Base-by-base conservation (phyloP, 64 coral and sea anemone genomes). In the Hydrozoanthus tunicans region DNA sequence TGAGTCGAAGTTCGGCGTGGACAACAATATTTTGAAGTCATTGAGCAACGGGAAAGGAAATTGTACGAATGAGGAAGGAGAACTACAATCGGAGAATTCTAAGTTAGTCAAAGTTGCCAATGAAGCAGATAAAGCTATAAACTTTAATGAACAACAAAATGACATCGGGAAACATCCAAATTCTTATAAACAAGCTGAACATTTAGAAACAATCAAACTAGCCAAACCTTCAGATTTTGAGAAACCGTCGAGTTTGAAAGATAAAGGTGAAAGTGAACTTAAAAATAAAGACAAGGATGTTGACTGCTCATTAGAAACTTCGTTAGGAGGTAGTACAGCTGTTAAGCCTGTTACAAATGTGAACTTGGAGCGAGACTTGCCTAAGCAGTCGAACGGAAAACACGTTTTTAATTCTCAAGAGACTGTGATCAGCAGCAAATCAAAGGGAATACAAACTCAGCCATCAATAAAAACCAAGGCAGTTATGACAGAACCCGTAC, bases 391-490 rank as follows among this genome's bases (percentile, higher is more conserved):
- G 58, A 88, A 88, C 74, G 57, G 68, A 43, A 88, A 88, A 25
- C 6, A 13, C 13, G 23, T 74, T 73, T 52, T 55, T 58, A 74
- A 25, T 78, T 70, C 71, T 5, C 83, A 72, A 20, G 91, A 95
- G 3, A 57, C 23, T 62, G 91, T 83, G 32, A 77, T 96, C 53
- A 73, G 77, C 56, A 83, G 68, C 66, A 96, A 96, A 59, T 53
- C 89, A 3, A 96, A 96, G 27, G 82, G 92, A 15, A 79, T 91
- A 24, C 95, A 96, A 62, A 96, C 95, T 27, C 95, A 96, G 56
- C 77, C 89, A 6, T 83, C 83, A 27, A 43, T 92, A 51, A 96
- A 96, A 84, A 78, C 77, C 17, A 96, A 96, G 80, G 89, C 89
- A 27, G 81, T 96, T 11, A 89, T 72, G 59, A 96, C 95, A 3